Percentiles rank a stretch among this genome's conserved stretches.
Evolutionary conservation across 2,113 vertebrate genomes (phyloP).

Genomic region (Leucopsar rothschildi): DNA sequence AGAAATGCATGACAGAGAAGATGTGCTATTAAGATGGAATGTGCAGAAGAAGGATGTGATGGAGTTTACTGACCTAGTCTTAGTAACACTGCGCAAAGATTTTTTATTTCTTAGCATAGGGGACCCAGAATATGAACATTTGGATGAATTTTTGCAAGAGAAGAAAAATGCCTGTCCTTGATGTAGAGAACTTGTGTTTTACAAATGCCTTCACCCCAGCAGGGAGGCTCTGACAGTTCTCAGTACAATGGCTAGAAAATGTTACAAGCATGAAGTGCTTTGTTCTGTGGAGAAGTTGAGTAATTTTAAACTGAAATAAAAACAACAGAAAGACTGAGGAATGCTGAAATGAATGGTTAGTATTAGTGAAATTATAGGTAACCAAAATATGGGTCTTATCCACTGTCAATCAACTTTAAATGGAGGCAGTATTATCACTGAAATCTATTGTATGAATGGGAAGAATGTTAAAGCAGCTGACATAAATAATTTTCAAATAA

Average conservation of each 20-base stretch:
- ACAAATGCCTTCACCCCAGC: neutral
- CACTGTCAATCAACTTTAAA: neutral
- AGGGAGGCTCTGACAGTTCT: accelerated
- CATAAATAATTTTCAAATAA: neutral
- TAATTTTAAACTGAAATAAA: neutral
- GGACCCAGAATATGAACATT: neutral
- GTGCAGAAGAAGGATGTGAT: neutral
- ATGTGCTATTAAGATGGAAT: neutral
- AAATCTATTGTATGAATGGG: neutral
- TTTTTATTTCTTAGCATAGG: neutral
- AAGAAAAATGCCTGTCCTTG: neutral
- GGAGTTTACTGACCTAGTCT: neutral
- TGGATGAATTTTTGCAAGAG: neutral
- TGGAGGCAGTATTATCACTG: neutral
- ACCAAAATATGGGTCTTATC: neutral
- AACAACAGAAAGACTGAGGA: neutral
- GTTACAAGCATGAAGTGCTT: neutral
- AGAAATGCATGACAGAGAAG: neutral
- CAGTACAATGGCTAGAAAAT: neutral
- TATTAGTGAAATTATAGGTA: neutral
- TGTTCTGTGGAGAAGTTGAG: neutral
- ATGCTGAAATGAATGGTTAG: neutral
- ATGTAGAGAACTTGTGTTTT: neutral
- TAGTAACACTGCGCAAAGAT: neutral
- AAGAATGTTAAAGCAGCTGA: neutral